Evolutionary conservation across 35 echinoderm and acorn worm genomes (phyloP).

Genomic region (Chiridota heheva): DNA sequence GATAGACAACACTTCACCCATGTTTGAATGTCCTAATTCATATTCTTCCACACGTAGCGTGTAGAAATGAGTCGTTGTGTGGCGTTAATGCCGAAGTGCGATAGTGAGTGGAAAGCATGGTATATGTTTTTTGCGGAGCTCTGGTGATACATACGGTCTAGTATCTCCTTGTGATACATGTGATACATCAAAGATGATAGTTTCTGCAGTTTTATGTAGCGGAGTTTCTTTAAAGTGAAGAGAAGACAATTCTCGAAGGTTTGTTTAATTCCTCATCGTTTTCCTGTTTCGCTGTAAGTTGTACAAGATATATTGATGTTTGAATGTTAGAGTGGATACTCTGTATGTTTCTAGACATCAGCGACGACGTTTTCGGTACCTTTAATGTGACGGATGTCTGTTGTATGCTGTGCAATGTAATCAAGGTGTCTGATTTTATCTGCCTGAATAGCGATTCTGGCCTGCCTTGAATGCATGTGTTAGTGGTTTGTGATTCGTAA

Average conservation of each 20-base stretch:
- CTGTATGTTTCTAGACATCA: slow-evolving; percentile 23
- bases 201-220: not conserved
- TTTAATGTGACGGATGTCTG: slow-evolving; percentile 45
- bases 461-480: slow-evolving; percentile 2
- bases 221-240: not conserved
- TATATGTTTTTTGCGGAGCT: not conserved
- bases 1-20: slow-evolving; percentile 46
- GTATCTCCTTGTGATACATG: too few species aligned
- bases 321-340: too few species aligned
- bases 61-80: slow-evolving; percentile 35
- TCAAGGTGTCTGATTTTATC: slow-evolving; percentile 44
- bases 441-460: not conserved
- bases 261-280: too few species aligned
- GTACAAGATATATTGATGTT: too few species aligned
- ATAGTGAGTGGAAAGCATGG: slow-evolving; percentile 1
- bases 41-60: slow-evolving; percentile 43
- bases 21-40: slow-evolving; percentile 39
- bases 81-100: slow-evolving; percentile 4
- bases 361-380: slow-evolving; percentile 47
- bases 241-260: not conserved
- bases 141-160: not conserved
- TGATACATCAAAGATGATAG: not conserved
- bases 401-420: slow-evolving; percentile 53
- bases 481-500: slow-evolving; percentile 35
- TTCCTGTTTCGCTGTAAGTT: not conserved